These are phyloP conservation scores for Sinocyclocheilus maitianheensis DNA, from an alignment of 2,113 vertebrate genomes.

Conservation along the genomic window DNA sequence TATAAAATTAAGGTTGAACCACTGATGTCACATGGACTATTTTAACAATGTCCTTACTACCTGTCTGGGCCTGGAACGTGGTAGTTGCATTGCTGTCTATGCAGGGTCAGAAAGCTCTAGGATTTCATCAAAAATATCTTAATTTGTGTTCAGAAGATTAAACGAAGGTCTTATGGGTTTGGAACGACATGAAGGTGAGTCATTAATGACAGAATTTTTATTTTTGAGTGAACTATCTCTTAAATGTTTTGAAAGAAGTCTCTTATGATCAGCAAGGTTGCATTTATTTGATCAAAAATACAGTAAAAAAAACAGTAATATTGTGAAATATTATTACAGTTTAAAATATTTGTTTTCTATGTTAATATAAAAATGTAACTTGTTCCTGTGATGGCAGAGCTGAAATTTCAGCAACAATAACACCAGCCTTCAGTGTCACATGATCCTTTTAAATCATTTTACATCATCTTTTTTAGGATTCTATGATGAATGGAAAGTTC, in stretches of 20 bases:
- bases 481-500: not conserved
- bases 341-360: not conserved
- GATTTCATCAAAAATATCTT: too few relatives aligned
- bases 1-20: too few relatives aligned
- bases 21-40: too few relatives aligned
- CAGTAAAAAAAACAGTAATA: not conserved
- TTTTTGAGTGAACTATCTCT: too few relatives aligned
- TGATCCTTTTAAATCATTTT: not conserved
- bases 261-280: not conserved
- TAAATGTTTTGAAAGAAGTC: not conserved
- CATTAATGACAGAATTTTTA: too few relatives aligned
- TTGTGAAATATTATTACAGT: not conserved
- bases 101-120: too few relatives aligned
- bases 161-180: too few relatives aligned
- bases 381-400: not conserved
- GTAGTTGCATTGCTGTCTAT: too few relatives aligned
- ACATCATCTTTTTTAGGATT: not conserved
- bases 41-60: too few relatives aligned
- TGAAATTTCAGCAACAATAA: not conserved
- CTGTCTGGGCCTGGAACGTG: too few relatives aligned
- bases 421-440: not conserved
- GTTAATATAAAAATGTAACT: not conserved
- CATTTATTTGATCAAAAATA: not conserved
- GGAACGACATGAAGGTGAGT: too few relatives aligned
- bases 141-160: too few relatives aligned